These are phyloP conservation scores for Paramuricea clavata DNA, from an alignment of 92 coral and sea anemone genomes.

Conservation along the genomic window DNA sequence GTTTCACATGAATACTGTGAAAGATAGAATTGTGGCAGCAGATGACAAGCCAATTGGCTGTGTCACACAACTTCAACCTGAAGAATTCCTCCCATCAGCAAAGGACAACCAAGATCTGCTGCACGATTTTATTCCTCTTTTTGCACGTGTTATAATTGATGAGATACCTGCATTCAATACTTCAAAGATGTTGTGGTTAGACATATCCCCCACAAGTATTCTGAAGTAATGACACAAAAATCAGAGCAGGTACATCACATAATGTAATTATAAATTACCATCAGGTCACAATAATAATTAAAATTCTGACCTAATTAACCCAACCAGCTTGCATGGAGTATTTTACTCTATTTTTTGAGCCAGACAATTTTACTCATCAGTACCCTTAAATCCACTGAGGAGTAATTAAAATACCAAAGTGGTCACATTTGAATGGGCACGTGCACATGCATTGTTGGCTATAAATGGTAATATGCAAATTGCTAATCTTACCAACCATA, in stretches of 20 bases:
- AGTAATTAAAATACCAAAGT: too few species aligned
- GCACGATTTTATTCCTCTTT: constrained; percentile 68
- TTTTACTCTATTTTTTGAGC: too few species aligned
- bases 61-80: constrained; percentile 59
- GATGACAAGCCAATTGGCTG: constrained; percentile 53
- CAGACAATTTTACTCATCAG: too few species aligned
- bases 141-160: constrained; percentile 63
- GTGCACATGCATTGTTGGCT: too few species aligned
- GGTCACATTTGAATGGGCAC: too few species aligned
- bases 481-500: too few species aligned
- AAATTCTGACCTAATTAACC: too few species aligned
- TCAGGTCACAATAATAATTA: too few species aligned
- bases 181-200: constrained; percentile 59
- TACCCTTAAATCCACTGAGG: too few species aligned
- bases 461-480: too few species aligned
- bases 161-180: constrained; percentile 61
- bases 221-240: constrained; percentile 59
- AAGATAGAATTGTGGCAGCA: constrained; percentile 52
- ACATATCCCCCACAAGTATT: constrained; percentile 76
- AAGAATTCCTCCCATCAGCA: constrained; percentile 64
- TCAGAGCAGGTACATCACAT: constrained; percentile 74
- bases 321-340: too few species aligned
- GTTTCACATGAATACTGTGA: constrained; percentile 75
- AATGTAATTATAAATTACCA: too few species aligned
- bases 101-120: constrained; percentile 71